Base-by-base conservation (phyloP, 2,113 vertebrate species). In the Thalassarche chlororhynchos region DNA sequence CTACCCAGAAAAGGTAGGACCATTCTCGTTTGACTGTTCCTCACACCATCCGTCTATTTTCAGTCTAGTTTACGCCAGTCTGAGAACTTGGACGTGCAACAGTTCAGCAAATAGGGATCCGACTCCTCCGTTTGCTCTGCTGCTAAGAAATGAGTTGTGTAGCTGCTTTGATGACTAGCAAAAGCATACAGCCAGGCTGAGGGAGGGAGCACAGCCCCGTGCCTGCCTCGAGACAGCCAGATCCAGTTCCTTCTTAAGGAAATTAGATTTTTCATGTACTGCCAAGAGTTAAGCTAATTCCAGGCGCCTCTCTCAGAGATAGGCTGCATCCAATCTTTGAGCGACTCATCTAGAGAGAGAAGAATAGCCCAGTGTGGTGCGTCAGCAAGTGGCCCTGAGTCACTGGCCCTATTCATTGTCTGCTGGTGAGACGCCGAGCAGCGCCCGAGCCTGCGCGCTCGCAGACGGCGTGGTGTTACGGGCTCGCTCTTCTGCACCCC, bases 241-340 rank as follows among this genome's bases (percentile, higher is more conserved):
- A 81, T 79, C 78, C 89, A 7, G 5, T 10, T 58, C 38, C 4
- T 54, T 62, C 79, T 42, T 26, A 81, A 76, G 85, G 81, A 93
- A 97, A 96, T 93, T 65, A 85, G 87, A 95, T 95, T 97, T 82
- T 55, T 92, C 72, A 23, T 84, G 90, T 36, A 38, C 89, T 95
- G 91, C 91, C 91, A 94, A 82, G 84, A 97, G 95, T 93, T 83
- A 85, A 95, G 94, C 95, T 89, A 40, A 97, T 96, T 94, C 42
- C 91, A 89, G 95, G 94, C 81, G 42, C 78, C 89, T 91, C 51
- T 87, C 76, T 77, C 9, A 0, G 60, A 92, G 89, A 84, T 81
- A 72, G 92, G 72, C 84, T 93, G 79, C 55, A 21, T 85, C 88
- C 93, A 70, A 17, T 70, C 90, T 84, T 44, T 8, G 24, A 92